Evolutionary conservation across 2,797 vertebrate genomes (phyloP), one percentile per base, ranked within the genome.

Genomic region (Cetoscarus ocellatus): DNA sequence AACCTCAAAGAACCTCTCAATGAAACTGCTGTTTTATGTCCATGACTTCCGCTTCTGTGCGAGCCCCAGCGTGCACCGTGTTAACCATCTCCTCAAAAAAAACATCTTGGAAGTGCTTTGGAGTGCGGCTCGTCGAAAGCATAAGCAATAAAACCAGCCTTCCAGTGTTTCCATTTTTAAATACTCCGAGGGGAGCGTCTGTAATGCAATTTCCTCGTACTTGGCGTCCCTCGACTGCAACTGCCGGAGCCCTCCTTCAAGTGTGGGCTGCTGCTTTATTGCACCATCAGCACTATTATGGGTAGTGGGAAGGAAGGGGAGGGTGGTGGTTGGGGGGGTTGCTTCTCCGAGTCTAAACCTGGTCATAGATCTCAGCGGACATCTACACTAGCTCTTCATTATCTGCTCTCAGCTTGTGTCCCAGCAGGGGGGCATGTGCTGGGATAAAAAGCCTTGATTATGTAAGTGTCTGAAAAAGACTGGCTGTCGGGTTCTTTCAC

Each of bases 141-240:
- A 48, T 19, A 47, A 53, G 68, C 81, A 67, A 82, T 82, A 82
- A 87, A 79, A 82, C 61, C 6, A 77, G 73, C 78, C 86, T 71
- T 66, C 74, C 65, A 70, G 75, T 83, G 72, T 90, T 89, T 91
- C 87, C 81, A 87, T 91, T 90, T 93, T 91, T 85, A 91, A 90
- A 90, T 79, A 87, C 90, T 88, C 89, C 12, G 5, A 86, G 65
- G 87, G 83, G 76, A 79, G 39, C 8, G 14, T 66, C 72, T 65
- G 67, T 92, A 92, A 93, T 92, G 87, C 83, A 90, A 49, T 93
- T 92, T 91, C 75, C 83, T 87, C 58, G 78, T 90, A 86, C 82
- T 86, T 53, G 59, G 43, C 45, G 74, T 88, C 77, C 75, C 85
- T 77, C 61, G 79, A 51, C 86, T 81, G 56, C 55, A 60, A 66